A percentile compares a stretch with the other conserved stretches of the same genome.
Evolutionary conservation across 2,888 invertebrate genomes (phyloP).

Genomic region (Hoplodrina blanda): DNA sequence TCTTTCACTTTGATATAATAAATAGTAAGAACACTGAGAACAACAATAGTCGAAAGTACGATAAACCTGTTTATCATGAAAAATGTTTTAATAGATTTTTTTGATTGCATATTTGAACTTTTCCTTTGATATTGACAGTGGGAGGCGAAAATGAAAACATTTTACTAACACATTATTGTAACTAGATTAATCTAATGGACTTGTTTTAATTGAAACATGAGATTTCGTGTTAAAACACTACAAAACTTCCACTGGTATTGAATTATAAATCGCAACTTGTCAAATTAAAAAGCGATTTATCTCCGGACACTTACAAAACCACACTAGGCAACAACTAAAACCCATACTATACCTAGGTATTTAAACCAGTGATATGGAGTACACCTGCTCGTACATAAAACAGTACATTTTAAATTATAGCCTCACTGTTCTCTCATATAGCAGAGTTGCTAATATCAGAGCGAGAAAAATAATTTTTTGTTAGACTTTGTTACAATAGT

Average conservation of each 20-base stretch:
- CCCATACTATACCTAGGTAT: background rate
- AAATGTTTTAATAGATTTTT: constrained; percentile 20
- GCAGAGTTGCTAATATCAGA: background rate
- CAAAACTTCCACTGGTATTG: constrained; percentile 6
- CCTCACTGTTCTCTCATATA: background rate
- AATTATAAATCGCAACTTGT: constrained; percentile 19
- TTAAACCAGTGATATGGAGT: background rate
- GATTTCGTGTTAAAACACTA: constrained; percentile 20
- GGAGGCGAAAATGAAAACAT: too few species aligned
- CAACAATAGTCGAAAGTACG: constrained; percentile 18
- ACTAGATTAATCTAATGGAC: background rate
- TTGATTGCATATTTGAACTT: constrained; percentile 26
- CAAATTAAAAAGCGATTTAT: constrained; percentile 25
- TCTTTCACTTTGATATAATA: constrained; percentile 28
- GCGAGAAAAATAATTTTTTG: background rate
- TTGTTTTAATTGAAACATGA: background rate
- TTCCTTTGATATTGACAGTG: constrained; percentile 2
- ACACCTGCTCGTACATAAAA: background rate
- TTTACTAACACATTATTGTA: too few species aligned
- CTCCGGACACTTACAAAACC: background rate
- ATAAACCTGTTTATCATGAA: constrained; percentile 18
- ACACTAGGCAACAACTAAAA: background rate
- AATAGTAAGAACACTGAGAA: constrained; percentile 30
- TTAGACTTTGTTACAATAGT: background rate
- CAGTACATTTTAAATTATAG: background rate